Percentiles rank a stretch among this genome's conserved stretches.
Evolutionary conservation across 2,797 vertebrate species (phyloP).

Genomic region (Acanthopagrus latus): DNA sequence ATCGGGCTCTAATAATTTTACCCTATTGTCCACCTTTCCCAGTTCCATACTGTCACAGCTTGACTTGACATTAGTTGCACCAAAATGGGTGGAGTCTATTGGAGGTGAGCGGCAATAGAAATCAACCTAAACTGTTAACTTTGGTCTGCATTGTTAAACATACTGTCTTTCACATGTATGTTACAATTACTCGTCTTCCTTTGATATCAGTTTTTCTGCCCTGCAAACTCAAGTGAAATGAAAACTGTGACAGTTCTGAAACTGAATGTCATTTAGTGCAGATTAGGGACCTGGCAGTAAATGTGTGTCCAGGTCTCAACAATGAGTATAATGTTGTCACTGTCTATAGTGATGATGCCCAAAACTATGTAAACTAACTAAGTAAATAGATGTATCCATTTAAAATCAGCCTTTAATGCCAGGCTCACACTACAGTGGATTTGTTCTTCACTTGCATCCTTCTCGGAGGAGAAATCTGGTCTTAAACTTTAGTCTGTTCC

Average conservation of each 20-base stretch:
- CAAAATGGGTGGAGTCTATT: neutral
- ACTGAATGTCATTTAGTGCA: neutral
- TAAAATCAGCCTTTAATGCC: no score
- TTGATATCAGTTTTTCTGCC: neutral
- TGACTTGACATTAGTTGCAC: constrained; percentile 10
- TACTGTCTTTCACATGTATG: neutral
- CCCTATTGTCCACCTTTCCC: neutral
- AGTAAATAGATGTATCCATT: neutral
- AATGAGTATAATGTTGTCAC: neutral
- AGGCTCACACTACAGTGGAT: no score
- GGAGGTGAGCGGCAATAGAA: neutral
- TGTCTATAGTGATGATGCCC: neutral
- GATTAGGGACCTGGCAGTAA: neutral
- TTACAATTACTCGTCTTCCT: neutral
- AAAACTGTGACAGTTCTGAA: neutral
- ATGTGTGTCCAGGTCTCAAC: neutral
- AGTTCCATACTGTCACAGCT: neutral
- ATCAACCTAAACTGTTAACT: neutral
- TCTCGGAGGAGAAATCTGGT: no score
- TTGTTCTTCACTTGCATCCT: no score
- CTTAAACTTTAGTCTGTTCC: no score
- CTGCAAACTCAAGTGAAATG: neutral
- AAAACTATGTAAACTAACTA: neutral
- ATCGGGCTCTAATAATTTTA: constrained; percentile 9
- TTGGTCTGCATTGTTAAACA: no score